Conservation (phyloP, 1,140 invertebrate genomes). For the Pogonognathellus flavescens region DNA sequence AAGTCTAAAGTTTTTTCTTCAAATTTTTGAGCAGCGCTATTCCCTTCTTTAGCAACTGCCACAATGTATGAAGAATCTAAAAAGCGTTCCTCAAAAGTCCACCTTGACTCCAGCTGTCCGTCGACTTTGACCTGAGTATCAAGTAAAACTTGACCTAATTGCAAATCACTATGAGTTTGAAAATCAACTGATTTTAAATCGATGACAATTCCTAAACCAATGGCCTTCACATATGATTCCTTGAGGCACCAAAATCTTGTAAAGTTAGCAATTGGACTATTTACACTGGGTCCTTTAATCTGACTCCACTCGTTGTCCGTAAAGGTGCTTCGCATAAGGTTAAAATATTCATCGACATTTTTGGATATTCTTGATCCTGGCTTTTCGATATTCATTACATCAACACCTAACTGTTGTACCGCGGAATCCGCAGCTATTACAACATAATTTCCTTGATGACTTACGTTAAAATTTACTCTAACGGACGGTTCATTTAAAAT, state of each 20-base stretch:
- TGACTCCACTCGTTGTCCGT: constrained; percentile 83
- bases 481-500: constrained; percentile 67
- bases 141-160: constrained; percentile 71
- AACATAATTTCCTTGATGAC: constrained; percentile 89
- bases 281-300: constrained; percentile 74
- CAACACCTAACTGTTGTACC: constrained; percentile 71
- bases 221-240: constrained; percentile 94
- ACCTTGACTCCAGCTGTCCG: constrained; percentile 75
- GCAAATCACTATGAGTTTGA: constrained; percentile 72
- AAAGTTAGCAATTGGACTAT: constrained; percentile 77
- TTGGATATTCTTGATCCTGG: constrained; percentile 72
- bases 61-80: constrained; percentile 86
- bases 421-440: constrained; percentile 80
- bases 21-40: not conserved
- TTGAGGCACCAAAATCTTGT: constrained; percentile 95
- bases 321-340: constrained; percentile 87
- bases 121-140: constrained; percentile 81
- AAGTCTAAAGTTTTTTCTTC: not conserved
- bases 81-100: constrained; percentile 89
- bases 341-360: constrained; percentile 84
- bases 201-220: constrained; percentile 86
- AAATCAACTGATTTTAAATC: constrained; percentile 85
- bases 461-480: constrained; percentile 85
- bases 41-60: constrained; percentile 76
- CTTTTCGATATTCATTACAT: constrained; percentile 76